Percentiles rank a stretch among this genome's conserved stretches.
These are phyloP conservation scores for Misgurnus mizolepis DNA, from an alignment of 2,113 vertebrate species.

Conservation along the genomic window DNA sequence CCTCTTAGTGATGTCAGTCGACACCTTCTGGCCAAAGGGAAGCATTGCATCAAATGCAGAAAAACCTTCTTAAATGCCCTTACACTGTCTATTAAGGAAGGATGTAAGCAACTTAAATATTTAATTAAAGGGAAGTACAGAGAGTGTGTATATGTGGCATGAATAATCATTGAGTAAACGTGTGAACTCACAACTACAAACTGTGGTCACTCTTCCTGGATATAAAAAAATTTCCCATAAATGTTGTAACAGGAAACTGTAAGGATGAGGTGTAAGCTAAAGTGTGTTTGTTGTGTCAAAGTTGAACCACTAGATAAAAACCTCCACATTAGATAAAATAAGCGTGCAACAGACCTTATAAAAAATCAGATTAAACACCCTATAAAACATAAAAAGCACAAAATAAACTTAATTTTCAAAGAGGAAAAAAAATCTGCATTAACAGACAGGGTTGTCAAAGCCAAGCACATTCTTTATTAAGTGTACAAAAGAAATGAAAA, in stretches of 20 bases:
- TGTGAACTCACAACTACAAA: not conserved
- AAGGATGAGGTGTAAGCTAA: not conserved
- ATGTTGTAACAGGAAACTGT: not conserved
- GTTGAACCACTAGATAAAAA: not conserved
- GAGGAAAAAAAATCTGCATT: not conserved
- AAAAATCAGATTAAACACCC: not conserved
- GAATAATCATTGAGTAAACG: no score
- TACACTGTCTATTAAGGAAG: no score
- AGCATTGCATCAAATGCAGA: not conserved
- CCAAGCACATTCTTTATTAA: conserved; percentile 76
- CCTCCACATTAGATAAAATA: not conserved
- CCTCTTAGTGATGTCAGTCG: not conserved
- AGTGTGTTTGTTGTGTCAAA: no score
- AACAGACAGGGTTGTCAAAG: conserved; percentile 43
- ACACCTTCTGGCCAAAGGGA: not conserved
- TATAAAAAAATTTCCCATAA: not conserved
- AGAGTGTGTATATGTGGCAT: no score
- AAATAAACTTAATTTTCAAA: not conserved
- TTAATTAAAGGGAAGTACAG: no score
- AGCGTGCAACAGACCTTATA: not conserved
- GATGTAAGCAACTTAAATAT: no score
- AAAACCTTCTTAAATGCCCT: no score
- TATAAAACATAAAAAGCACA: not conserved
- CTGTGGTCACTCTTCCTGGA: not conserved
- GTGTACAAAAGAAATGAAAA: conserved; percentile 73